phyloP scores from a whole-genome alignment of 37 sponge, comb jelly and placozoan genomes.

The Mnemiopsis leidyi region DNA sequence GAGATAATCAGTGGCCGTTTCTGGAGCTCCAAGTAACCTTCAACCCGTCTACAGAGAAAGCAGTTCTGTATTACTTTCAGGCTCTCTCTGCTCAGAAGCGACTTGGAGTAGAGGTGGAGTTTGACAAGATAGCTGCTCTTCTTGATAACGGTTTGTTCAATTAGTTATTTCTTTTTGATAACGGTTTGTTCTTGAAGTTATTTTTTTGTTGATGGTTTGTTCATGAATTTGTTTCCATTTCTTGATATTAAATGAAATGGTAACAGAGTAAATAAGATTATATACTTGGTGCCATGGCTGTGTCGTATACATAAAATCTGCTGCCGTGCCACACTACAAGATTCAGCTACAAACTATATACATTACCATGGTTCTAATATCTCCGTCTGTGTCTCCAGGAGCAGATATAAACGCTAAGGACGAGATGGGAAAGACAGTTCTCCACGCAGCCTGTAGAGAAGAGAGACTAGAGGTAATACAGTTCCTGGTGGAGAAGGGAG shows the following conservation, averaged over 20 bases:
- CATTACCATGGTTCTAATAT: neutral
- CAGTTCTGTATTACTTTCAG: conserved; percentile 37
- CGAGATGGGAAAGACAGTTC: conserved; percentile 31
- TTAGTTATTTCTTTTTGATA: too few species aligned
- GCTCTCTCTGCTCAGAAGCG: conserved; percentile 20
- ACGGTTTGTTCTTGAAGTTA: too few species aligned
- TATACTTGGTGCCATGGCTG: too few species aligned
- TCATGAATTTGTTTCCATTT: too few species aligned
- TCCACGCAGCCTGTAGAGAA: conserved; percentile 38
- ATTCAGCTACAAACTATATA: neutral
- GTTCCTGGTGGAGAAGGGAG: conserved; percentile 60
- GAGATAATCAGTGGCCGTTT: neutral
- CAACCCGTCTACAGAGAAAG: conserved; percentile 2
- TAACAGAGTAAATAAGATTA: too few species aligned
- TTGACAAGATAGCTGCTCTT: neutral
- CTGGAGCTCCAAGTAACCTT: conserved; percentile 30
- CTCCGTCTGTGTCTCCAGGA: neutral
- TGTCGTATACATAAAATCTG: too few species aligned
- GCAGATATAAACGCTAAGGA: conserved; percentile 17
- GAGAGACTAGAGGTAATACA: conserved; percentile 18
- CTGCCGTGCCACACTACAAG: too few species aligned
- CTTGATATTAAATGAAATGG: too few species aligned
- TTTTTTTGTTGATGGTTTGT: too few species aligned
- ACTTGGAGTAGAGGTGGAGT: conserved; percentile 49
- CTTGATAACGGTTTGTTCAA: neutral